phyloP scores from a whole-genome alignment of 2,797 vertebrate genomes.

The Leptoclinus maculatus region DNA sequence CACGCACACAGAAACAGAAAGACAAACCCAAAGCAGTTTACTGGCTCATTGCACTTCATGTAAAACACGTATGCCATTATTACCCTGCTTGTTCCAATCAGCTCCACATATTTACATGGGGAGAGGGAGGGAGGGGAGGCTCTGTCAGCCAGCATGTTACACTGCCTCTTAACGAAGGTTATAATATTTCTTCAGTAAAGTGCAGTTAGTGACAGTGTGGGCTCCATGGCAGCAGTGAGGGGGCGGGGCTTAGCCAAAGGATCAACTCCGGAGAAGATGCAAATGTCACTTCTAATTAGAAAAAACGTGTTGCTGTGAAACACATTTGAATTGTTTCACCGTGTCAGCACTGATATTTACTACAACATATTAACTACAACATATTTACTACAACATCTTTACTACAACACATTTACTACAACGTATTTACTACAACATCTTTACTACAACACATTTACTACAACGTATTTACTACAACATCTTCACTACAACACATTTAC shows the following conservation, averaged over 20 bases:
- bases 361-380: too few relatives aligned
- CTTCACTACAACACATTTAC: too few relatives aligned
- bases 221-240: not conserved
- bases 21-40: constrained; percentile 57
- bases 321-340: not conserved
- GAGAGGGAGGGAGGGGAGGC: not conserved
- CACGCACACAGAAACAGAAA: constrained; percentile 3
- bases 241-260: not conserved
- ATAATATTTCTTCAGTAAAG: not conserved
- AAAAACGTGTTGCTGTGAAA: not conserved
- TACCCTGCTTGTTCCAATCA: constrained; percentile 61
- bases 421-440: too few relatives aligned
- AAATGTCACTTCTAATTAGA: not conserved
- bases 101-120: constrained; percentile 65
- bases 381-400: too few relatives aligned
- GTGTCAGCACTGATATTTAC: not conserved
- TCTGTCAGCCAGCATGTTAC: constrained; percentile 29
- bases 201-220: not conserved
- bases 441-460: too few relatives aligned
- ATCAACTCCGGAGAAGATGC: not conserved
- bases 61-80: constrained; percentile 64
- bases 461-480: too few relatives aligned
- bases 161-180: constrained; percentile 11
- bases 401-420: too few relatives aligned
- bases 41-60: constrained; percentile 66